Evolutionary conservation across 2,797 vertebrate genomes (phyloP).

Genomic region (Champsocephalus esox): DNA sequence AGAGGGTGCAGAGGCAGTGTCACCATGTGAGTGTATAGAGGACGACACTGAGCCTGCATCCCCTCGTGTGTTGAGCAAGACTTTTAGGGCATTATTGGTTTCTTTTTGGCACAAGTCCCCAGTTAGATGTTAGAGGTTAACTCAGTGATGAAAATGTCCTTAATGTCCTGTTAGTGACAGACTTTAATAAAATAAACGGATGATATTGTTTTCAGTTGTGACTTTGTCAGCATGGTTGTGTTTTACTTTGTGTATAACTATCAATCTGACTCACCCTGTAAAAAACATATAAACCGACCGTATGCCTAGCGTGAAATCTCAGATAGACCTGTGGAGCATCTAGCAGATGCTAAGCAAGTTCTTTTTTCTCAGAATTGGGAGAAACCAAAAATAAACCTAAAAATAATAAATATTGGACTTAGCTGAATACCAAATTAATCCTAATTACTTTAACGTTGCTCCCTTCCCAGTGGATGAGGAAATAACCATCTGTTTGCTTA

Average conservation of each 20-base stretch:
- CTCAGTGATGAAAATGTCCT: conserved; percentile 23
- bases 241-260: conserved; percentile 24
- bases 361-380: background rate
- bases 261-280: conserved; percentile 6
- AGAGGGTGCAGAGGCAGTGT: conserved; percentile 37
- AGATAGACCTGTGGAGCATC: background rate
- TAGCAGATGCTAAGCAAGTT: background rate
- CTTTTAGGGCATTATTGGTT: conserved; percentile 19
- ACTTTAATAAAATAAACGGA: conserved; percentile 15
- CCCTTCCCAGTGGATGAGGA: background rate
- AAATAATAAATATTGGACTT: background rate
- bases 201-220: conserved; percentile 18
- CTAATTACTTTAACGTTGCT: background rate
- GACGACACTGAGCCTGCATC: conserved; percentile 1
- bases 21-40: conserved; percentile 29
- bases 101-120: conserved; percentile 27
- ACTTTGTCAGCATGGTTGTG: conserved; percentile 25
- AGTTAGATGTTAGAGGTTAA: conserved; percentile 31
- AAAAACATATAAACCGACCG: background rate
- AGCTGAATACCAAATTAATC: background rate
- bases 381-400: background rate
- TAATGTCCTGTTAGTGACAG: conserved; percentile 10
- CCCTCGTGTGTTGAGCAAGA: conserved; percentile 9
- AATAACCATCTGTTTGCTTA: background rate
- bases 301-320: background rate